A percentile compares a stretch with the other conserved stretches of the same genome.
Conservation (phyloP, 2,113 vertebrate genomes). For the Felis catus region DNA sequence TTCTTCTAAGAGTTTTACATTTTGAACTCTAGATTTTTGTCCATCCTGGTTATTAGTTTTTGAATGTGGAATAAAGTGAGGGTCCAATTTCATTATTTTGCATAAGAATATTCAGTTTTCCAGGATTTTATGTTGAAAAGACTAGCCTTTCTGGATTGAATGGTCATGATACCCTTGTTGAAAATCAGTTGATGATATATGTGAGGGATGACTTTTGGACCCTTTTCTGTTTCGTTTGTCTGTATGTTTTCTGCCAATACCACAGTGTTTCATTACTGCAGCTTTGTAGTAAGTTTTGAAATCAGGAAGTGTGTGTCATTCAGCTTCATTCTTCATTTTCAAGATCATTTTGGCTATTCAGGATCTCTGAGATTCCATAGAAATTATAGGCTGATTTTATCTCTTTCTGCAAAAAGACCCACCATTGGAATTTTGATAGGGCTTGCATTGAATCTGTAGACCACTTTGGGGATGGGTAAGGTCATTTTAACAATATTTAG, state of each 20-base stretch:
- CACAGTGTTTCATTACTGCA: not conserved
- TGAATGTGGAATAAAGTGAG: not conserved
- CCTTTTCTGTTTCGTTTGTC: not conserved
- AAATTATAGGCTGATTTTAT: not conserved
- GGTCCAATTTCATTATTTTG: not conserved
- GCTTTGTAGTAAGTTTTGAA: not conserved
- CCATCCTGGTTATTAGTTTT: not conserved
- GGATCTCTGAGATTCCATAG: not conserved
- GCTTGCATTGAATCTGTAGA: not conserved
- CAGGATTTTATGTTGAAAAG: not conserved
- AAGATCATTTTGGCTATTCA: not conserved
- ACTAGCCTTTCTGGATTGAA: not conserved
- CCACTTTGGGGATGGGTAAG: not conserved
- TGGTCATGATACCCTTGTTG: not conserved
- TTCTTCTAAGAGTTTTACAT: not conserved
- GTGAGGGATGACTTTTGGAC: not conserved
- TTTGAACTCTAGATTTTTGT: not conserved
- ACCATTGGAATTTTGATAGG: not conserved
- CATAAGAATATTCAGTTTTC: not conserved
- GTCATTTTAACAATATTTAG: not conserved
- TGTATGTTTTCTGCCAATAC: not conserved
- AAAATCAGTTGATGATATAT: not conserved
- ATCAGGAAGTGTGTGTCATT: not conserved
- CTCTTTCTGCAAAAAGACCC: not conserved
- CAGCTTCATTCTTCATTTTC: not conserved